These are phyloP conservation scores for Megalopta genalis DNA, from an alignment of 1,140 invertebrate species.

Conservation along the genomic window DNA sequence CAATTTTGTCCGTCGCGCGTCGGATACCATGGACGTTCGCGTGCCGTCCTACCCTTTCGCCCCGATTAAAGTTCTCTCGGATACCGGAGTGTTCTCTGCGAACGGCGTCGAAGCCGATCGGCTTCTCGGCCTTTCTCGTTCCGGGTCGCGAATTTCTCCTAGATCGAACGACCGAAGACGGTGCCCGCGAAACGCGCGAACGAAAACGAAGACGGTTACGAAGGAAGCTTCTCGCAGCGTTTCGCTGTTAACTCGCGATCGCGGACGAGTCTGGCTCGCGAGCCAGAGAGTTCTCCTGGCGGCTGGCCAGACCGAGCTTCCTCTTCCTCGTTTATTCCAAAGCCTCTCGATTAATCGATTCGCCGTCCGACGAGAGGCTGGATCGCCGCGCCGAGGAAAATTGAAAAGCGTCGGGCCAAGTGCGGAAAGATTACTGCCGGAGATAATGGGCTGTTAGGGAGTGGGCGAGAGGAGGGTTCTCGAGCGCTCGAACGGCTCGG, in stretches of 20 bases:
- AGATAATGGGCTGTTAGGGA: slow-evolving; percentile 16
- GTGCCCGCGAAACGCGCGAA: too few relatives aligned
- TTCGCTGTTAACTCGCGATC: background rate
- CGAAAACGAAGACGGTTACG: too few relatives aligned
- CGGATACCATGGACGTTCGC: background rate
- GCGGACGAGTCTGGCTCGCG: background rate
- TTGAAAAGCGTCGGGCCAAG: slow-evolving; percentile 13
- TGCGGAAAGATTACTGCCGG: slow-evolving; percentile 7
- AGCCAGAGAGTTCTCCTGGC: slow-evolving; percentile 5
- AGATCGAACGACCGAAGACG: too few relatives aligned
- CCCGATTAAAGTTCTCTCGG: background rate
- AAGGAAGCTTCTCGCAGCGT: background rate
- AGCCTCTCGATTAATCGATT: slow-evolving; percentile 15
- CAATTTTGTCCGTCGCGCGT: background rate
- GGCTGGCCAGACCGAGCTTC: background rate
- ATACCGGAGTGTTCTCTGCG: background rate
- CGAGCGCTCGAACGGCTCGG: background rate
- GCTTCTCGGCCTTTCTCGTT: too few relatives aligned
- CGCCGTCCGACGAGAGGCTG: background rate
- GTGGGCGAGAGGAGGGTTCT: background rate
- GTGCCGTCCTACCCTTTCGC: background rate
- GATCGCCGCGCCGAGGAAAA: background rate
- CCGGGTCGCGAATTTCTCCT: too few relatives aligned
- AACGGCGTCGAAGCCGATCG: background rate
- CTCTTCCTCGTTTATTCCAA: background rate